Base-by-base conservation (phyloP, 2,797 vertebrate genomes). In the Catostomus latipinnis region DNA sequence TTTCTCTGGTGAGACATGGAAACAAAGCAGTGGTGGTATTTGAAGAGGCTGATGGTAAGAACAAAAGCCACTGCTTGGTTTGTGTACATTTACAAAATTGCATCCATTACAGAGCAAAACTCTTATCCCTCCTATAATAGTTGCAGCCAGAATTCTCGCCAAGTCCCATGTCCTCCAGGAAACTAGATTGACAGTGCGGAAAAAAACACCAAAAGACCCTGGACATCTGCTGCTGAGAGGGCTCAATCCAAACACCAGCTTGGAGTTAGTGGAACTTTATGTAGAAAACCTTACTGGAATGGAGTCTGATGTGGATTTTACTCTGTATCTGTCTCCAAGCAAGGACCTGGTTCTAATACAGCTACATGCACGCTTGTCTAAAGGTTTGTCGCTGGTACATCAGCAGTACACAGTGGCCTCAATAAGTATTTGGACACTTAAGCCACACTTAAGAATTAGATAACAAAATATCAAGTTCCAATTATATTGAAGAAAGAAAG, bases 221-320 rank as follows among this genome's bases (percentile, higher is more conserved):
- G 49, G 69, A 6, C 91, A 88, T 10, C 78, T 97, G 11, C 81
- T 96, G 72, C 90, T 98, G 50, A 87, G 48, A 1, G 93, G 93
- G 0, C 54, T 94, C 45, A 85, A 89, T 6, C 89, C 92, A 1
- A 46, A 1, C 13, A 91, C 85, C 8, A 0, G 1, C n/a, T 54
- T 7, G 0, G 90, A 90, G 56, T 68, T 86, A 69, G 83, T 95
- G 65, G 94, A 95, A 82, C 86, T 92, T 0, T 93, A 89, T 0
- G 88, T 95, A 83, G 95, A 94, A 82, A 88, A 87, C 45, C 75
- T 95, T 66, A 89, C 94, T 14, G 76, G 82, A 0, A 16, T 87
- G 1, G 84, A 86, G 0, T 0, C 1, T 0, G 12, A 68, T 0
- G 43, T 13, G 58, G 78, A 88, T 0, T 94, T 87, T 87, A 10